Evolutionary conservation across 2,113 vertebrate species (phyloP), one percentile per base, ranked within the genome.

Genomic region (Ctenodactylus gundi): DNA sequence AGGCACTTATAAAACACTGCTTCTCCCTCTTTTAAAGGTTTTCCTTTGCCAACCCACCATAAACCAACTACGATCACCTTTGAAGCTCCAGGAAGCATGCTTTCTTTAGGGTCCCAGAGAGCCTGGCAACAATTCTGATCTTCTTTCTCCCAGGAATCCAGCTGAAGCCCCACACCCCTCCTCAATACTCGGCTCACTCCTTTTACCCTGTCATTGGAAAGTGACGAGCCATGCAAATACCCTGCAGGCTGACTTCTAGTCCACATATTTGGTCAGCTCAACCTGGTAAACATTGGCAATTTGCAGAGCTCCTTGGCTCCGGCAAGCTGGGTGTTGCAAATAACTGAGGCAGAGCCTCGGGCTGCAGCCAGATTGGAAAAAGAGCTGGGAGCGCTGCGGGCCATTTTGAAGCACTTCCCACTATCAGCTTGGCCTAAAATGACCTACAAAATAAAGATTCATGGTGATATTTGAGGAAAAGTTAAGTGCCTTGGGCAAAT

Each of bases 211-310:
- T 9, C 14, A 0, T 10, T 13, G 39, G 67, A 9, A 53, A 21
- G 46, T 0, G 57, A 29, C 23, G 36, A 53, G 25, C 68, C 76
- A 11, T 0, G 41, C 57, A 12, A 4, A 10, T 0, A 36, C 23
- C 25, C 46, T 53, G 9, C 1, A 2, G 21, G 15, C 25, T 3
- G 27, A 36, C 60, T 88, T 93, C 88, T 75, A 11, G 0, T 5
- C 57, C 12, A 20, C 75, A 2, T 1, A 27, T 11, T 21, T 2
- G 1, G 23, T 57, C 34, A 14, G 53, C 7, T 80, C 58, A 75
- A 11, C 70, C 14, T 1, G 17, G 15, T 14, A 41, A 51, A 64
- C 23, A 6, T 4, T 21, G 51, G n/a, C 0, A 0, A 20, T 60
- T 39, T 85, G 34, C 14, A 21, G 68, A 49, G 41, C 17, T 20